Percentiles rank a stretch among this genome's conserved stretches.
These are phyloP conservation scores for Lepeophtheirus salmonis DNA, from an alignment of 1,140 invertebrate species.

Conservation along the genomic window DNA sequence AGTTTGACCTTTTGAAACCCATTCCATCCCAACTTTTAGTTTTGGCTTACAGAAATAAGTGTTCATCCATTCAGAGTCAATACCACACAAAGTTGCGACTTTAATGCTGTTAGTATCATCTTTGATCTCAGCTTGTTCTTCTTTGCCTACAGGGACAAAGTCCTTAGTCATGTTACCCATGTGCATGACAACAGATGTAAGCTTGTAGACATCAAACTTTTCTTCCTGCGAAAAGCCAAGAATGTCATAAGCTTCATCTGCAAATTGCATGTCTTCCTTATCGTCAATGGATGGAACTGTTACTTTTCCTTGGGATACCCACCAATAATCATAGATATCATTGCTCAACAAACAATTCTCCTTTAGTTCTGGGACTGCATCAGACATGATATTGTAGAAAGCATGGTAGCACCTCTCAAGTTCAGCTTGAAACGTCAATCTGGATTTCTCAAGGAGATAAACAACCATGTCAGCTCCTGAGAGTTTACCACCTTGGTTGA, in stretches of 20 bases:
- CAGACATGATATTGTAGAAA: slow-evolving; percentile 99
- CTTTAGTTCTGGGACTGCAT: slow-evolving; percentile 49
- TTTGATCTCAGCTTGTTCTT: slow-evolving; percentile 39
- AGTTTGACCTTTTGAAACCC: slow-evolving; percentile 40
- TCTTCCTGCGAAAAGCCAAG: slow-evolving; percentile 89
- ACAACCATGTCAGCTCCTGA: slow-evolving; percentile 99
- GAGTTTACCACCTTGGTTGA: slow-evolving; percentile 94
- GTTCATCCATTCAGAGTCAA: slow-evolving; percentile 37
- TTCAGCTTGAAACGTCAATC: slow-evolving; percentile 96
- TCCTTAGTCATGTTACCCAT: slow-evolving; percentile 42
- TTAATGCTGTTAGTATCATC: slow-evolving; percentile 43
- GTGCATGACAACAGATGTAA: slow-evolving; percentile 38
- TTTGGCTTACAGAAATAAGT: slow-evolving; percentile 38
- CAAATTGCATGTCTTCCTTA: slow-evolving; percentile 46
- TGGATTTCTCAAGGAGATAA: slow-evolving; percentile 98
- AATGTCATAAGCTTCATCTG: slow-evolving; percentile 87
- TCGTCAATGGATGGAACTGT: slow-evolving; percentile 42
- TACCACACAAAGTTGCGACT: slow-evolving; percentile 39
- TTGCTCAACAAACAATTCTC: slow-evolving; percentile 42
- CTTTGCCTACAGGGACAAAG: slow-evolving; percentile 38
- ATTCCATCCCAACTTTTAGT: slow-evolving; percentile 38
- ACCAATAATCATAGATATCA: slow-evolving; percentile 37
- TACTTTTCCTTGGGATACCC: slow-evolving; percentile 23
- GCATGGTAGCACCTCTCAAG: slow-evolving; percentile 99
- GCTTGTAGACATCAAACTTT: slow-evolving; percentile 81